Percentiles rank a stretch among this genome's conserved stretches.
These are phyloP conservation scores for Neodontobutis hainanensis DNA, from an alignment of 2,113 vertebrate genomes.

Conservation along the genomic window DNA sequence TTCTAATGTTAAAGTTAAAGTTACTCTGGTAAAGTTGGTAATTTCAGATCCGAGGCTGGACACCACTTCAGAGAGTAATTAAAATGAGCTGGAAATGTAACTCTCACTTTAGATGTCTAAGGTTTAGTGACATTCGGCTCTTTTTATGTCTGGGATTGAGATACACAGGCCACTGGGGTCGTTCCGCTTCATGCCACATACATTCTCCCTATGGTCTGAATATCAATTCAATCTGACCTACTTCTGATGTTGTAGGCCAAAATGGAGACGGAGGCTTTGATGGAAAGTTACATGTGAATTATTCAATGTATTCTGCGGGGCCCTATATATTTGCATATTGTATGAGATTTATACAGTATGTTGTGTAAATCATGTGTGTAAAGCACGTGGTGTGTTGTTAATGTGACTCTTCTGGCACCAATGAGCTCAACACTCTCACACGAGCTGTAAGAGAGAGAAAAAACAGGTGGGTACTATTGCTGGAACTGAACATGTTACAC, in stretches of 20 bases:
- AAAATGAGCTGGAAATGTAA: neutral
- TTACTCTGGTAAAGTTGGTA: no score
- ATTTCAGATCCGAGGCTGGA: slow-evolving; percentile 5
- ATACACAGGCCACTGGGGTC: slow-evolving; percentile 18
- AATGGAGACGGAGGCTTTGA: neutral
- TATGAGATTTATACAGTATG: no score
- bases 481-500: no score
- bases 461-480: no score
- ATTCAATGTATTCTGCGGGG: no score
- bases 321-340: no score
- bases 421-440: no score
- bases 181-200: slow-evolving; percentile 31
- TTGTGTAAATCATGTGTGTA: no score
- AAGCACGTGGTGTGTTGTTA: no score
- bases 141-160: slow-evolving; percentile 18
- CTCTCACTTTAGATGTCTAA: neutral
- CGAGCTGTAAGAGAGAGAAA: no score
- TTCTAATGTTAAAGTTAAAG: no score
- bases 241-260: slow-evolving; percentile 1
- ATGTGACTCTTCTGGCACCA: no score
- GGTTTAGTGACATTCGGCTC: slow-evolving; percentile 17
- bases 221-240: slow-evolving; percentile 24
- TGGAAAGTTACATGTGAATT: neutral
- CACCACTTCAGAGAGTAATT: neutral
- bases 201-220: slow-evolving; percentile 31